A percentile compares a stretch with the other conserved stretches of the same genome.
Evolutionary conservation across 2,888 invertebrate species (phyloP).

Genomic region (Slavum lentiscoides): DNA sequence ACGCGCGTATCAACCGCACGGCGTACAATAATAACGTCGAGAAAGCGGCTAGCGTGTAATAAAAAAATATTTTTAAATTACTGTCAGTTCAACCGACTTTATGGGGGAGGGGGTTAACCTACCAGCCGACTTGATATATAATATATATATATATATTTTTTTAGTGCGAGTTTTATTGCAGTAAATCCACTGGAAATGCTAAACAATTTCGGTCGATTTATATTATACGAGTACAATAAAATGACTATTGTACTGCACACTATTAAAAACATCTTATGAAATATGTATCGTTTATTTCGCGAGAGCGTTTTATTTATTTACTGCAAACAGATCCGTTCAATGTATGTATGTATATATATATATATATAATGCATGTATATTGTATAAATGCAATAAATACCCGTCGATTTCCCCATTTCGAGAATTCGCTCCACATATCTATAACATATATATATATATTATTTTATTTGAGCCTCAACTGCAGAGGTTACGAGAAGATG

Average conservation of each 20-base stretch:
- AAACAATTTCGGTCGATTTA: slow-evolving; percentile 44
- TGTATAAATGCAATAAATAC: neutral
- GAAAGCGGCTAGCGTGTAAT: slow-evolving; percentile 4
- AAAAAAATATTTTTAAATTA: slow-evolving; percentile 35
- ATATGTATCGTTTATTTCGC: slow-evolving; percentile 38
- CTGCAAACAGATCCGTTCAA: neutral
- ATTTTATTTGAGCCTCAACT: too few relatives aligned
- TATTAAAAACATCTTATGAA: slow-evolving; percentile 47
- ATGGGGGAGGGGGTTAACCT: slow-evolving; percentile 29
- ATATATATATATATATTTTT: neutral
- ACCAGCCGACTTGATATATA: slow-evolving; percentile 10
- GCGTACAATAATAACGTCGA: neutral
- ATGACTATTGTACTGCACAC: slow-evolving; percentile 14
- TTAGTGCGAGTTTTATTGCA: slow-evolving; percentile 39
- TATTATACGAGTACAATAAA: slow-evolving; percentile 34
- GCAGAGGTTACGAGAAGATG: too few relatives aligned
- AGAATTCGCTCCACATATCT: too few relatives aligned
- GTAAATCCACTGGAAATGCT: slow-evolving; percentile 43
- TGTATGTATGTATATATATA: neutral
- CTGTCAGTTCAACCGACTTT: slow-evolving; percentile 32
- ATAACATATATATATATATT: too few relatives aligned
- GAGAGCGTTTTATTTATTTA: slow-evolving; percentile 15
- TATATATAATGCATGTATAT: too few relatives aligned
- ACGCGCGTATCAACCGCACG: slow-evolving; percentile 5
- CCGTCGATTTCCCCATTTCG: neutral